These are phyloP conservation scores for Syngnathus scovelli DNA, from an alignment of 2,113 vertebrate genomes.

Conservation along the genomic window DNA sequence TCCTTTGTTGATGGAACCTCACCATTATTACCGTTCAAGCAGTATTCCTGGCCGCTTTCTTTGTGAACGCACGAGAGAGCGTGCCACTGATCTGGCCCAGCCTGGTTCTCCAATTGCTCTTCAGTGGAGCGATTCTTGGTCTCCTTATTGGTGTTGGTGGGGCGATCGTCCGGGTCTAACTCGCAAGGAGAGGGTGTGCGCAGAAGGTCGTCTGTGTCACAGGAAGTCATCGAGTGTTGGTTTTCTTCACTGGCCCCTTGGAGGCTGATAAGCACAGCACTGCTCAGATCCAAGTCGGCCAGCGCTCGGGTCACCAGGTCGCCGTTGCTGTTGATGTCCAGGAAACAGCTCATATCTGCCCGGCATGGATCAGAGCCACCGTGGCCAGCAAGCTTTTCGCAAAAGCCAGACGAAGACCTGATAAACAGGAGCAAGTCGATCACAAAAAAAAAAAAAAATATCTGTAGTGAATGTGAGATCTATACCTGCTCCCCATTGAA, in stretches of 20 bases:
- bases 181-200: conserved; percentile 39
- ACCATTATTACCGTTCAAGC: conserved; percentile 1
- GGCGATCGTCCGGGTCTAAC: conserved; percentile 33
- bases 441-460: neutral
- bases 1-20: conserved; percentile 26
- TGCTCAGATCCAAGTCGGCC: conserved; percentile 65
- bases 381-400: conserved; percentile 59
- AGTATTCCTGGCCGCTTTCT: conserved; percentile 30
- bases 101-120: neutral
- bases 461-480: neutral
- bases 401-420: conserved; percentile 72
- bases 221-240: conserved; percentile 46
- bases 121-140: neutral
- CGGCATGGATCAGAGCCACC: conserved; percentile 48
- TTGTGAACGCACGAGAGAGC: conserved; percentile 46
- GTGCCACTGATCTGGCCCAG: conserved; percentile 30
- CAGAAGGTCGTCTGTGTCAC: conserved; percentile 49
- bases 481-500: conserved; percentile 67
- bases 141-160: neutral
- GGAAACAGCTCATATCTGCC: conserved; percentile 55
- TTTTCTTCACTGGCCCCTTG: conserved; percentile 18
- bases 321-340: conserved; percentile 66
- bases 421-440: neutral
- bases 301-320: conserved; percentile 60
- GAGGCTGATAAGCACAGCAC: conserved; percentile 25